Percentiles rank a stretch among this genome's conserved stretches.
Evolutionary conservation across 2,797 vertebrate genomes (phyloP).

Genomic region (Enoplosus armatus): DNA sequence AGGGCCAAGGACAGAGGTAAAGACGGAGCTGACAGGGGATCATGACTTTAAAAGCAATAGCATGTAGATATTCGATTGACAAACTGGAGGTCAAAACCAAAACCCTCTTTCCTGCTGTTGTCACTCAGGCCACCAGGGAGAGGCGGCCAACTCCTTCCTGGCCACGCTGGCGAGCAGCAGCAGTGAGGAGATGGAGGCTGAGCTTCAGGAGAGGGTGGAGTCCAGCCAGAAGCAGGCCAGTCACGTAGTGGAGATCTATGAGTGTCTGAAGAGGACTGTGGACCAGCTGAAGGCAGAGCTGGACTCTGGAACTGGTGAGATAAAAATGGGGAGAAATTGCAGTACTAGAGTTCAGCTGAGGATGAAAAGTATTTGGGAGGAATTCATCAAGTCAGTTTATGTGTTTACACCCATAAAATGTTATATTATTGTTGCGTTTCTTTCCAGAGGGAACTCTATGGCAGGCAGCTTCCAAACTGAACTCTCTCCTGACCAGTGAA

Average conservation of each 20-base stretch:
- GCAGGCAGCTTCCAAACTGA: conserved; percentile 82
- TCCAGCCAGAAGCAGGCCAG: conserved; percentile 91
- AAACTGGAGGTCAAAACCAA: not conserved
- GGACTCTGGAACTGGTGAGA: conserved; percentile 74
- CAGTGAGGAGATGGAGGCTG: conserved; percentile 97
- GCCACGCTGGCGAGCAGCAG: conserved; percentile 96
- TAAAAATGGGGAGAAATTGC: not conserved
- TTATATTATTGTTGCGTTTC: conserved; percentile 18
- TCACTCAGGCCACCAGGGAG: conserved; percentile 82
- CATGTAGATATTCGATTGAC: not conserved
- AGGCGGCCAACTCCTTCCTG: conserved; percentile 91
- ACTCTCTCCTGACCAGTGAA: conserved; percentile 89
- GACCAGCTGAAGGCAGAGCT: conserved; percentile 81
- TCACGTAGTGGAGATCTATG: conserved; percentile 91
- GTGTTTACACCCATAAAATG: not conserved
- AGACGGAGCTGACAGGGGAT: not conserved
- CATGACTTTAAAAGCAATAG: not conserved
- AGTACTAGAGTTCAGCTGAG: not conserved
- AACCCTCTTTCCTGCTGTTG: not conserved
- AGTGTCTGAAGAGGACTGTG: conserved; percentile 86
- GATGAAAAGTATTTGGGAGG: not conserved
- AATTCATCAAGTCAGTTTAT: not conserved
- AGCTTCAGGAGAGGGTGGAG: conserved; percentile 95
- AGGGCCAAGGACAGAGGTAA: conserved; percentile 92
- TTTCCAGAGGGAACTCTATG: conserved; percentile 78